Base-by-base conservation (phyloP, 2,797 vertebrate genomes). In the Melanotaenia parkinsoni region DNA sequence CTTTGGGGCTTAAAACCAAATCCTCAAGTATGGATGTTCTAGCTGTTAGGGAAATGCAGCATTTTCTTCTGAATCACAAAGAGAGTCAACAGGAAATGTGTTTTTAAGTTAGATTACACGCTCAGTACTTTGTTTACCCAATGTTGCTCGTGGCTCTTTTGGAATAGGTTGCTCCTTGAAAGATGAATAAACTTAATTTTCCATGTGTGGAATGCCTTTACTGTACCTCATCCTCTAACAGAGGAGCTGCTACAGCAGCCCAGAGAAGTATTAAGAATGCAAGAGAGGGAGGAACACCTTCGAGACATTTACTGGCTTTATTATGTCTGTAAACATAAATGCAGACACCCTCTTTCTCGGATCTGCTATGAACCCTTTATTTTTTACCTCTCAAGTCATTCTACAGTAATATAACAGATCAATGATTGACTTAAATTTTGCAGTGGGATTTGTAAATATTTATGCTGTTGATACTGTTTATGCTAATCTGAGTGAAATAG, bases 91-190 rank as follows among this genome's bases (percentile, higher is more conserved):
- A 33, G 77, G 58, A 77, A 63, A 77, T 83, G 68, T 74, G 58
- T 65, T 53, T 58, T 69, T 50, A 80, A 84, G 77, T 77, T 69
- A 57, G 78, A 85, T 86, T 87, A 88, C 80, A 81, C 11, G 64
- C 76, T 80, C n/a, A 37, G 40, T 43, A 69, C 76, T 83, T 80
- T 91, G 85, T 87, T 88, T 80, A 73, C 63, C 14, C 70, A 38
- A 12, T 35, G 22, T 81, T 66, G 81, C 85, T 74, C 3, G 64
- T 71, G 79, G 84, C 71, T 43, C 12, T 58, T 80, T 50, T 74
- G 28, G 40, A 81, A 78, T 63, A 54, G 20, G 57, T 63, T 78
- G 76, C 58, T 83, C 50, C 65, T 80, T 70, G 53, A 75, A 70
- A 83, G 81, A 88, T 78, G 73, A 82, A 78, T 73, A 59, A 62